Conservation (phyloP, 2,113 vertebrate species). For the cattle (Bos taurus) region DNA sequence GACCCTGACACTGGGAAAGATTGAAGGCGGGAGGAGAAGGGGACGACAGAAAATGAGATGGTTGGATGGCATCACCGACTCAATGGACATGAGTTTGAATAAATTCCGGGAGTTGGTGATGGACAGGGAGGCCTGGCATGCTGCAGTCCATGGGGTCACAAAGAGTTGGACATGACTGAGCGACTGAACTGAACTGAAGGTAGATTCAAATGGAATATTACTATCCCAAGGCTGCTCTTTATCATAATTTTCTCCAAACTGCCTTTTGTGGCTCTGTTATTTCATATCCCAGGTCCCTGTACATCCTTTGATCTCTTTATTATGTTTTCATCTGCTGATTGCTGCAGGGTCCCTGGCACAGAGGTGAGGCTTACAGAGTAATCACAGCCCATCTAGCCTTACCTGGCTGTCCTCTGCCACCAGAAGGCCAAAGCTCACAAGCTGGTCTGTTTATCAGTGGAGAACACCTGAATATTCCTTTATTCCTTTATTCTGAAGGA, state of each 20-base stretch:
- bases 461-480: background rate
- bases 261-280: background rate
- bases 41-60: background rate
- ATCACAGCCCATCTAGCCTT: too few species aligned
- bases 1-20: background rate
- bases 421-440: background rate
- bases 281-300: background rate
- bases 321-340: background rate
- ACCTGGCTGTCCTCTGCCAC: background rate
- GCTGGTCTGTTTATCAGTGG: rapidly evolving
- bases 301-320: background rate
- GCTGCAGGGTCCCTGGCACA: too few species aligned
- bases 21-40: background rate
- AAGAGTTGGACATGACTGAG: background rate
- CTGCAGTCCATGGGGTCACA: rapidly evolving
- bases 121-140: background rate
- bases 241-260: background rate
- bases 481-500: background rate
- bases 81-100: background rate
- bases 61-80: background rate
- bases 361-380: too few species aligned
- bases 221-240: background rate
- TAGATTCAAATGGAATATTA: background rate
- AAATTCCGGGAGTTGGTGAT: background rate
- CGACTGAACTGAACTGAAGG: background rate